Base-by-base conservation (phyloP, 2,888 invertebrate species). In the Gasteruption jaculator region DNA sequence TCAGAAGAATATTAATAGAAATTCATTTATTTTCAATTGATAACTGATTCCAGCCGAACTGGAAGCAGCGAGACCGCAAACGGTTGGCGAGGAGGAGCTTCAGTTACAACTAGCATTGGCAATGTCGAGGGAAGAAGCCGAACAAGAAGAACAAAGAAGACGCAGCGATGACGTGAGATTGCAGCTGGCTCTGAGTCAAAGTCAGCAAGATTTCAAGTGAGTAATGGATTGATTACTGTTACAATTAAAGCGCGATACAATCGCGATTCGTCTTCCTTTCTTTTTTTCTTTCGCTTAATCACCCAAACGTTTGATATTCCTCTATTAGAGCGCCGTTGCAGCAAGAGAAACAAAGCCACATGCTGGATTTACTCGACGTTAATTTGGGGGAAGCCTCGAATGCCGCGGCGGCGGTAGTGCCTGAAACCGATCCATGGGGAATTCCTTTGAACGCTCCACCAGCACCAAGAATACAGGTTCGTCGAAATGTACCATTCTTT, bases 51-150 rank as follows among this genome's bases (percentile, higher is more conserved):
- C 45, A 65, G 75, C 80, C 41, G 93, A 93, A 57, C 75, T 94
- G 56, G 96, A 96, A 74, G 83, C 88, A 68, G 95, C 95, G 34
- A 81, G 97, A 42, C 99, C 99, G 4, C 88, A 94, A 59, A 96
- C 96, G 0, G 89, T 91, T 0, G 96, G 96, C 3, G 99, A 99
- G 72, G 99, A 99, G 73, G 97, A 99, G 71, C 77, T 99, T 51
- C 99, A 99, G 73, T 77, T 99, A 54, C 97, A 99, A 74, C 78
- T 99, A 63, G 99, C 99, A 33, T 78, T 99, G 67, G 99, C 97
- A 40, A 95, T 99, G 91, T 93, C 93, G 34, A 83, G 95, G 49
- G 99, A 99, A 73, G 99, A 99, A 75, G 95, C 95, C 20, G 97
- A 99, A 66, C 87, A 93, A 58, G 95, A 96, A 71, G 93, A 95